Evolutionary conservation across 2,888 invertebrate genomes (phyloP).

Genomic region (Plebejus argus): DNA sequence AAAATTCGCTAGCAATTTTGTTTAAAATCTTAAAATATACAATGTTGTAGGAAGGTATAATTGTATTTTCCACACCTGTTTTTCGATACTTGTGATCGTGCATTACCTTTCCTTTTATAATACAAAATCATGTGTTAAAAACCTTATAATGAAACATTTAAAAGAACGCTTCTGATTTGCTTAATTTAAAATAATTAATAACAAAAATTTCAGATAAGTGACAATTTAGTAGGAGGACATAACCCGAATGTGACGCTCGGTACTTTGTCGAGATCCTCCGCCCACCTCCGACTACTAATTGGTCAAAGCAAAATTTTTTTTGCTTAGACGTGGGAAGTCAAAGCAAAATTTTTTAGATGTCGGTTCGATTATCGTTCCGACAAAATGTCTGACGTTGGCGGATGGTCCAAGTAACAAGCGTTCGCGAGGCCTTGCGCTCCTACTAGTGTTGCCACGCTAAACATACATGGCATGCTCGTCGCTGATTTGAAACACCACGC

Average conservation of each 20-base stretch:
- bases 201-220: constrained; percentile 60
- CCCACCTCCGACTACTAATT: not conserved
- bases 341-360: not conserved
- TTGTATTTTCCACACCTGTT: not conserved
- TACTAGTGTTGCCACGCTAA: constrained; percentile 75
- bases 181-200: constrained; percentile 23
- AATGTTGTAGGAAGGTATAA: not conserved
- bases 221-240: constrained; percentile 74
- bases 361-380: not conserved
- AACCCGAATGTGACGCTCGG: constrained; percentile 68
- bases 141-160: not conserved
- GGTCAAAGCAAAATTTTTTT: not conserved
- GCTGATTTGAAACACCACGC: constrained; percentile 79
- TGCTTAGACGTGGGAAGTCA: not conserved
- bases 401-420: constrained; percentile 62
- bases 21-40: not conserved
- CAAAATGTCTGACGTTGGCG: not conserved
- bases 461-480: constrained; percentile 76
- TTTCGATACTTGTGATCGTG: not conserved
- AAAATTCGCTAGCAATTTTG: constrained; percentile 19
- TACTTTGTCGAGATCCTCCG: constrained; percentile 50
- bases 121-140: not conserved
- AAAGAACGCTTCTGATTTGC: not conserved
- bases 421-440: constrained; percentile 60
- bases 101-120: not conserved